Evolutionary conservation across 2,797 vertebrate genomes (phyloP).

Genomic region (Chaenodraco wilsoni): DNA sequence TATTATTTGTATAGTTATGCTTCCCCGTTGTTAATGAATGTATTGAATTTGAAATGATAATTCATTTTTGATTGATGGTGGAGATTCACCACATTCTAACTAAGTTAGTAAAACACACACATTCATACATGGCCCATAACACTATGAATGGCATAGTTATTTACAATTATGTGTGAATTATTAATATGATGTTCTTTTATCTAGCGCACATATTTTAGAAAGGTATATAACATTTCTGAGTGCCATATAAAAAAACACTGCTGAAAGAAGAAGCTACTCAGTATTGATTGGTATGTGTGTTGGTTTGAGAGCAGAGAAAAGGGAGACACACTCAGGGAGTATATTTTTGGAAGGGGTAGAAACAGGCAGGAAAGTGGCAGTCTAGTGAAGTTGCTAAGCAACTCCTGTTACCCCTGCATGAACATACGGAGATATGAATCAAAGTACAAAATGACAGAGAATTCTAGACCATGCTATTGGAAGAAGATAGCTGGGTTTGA

Average conservation of each 20-base stretch:
- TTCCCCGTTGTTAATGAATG: too few relatives aligned
- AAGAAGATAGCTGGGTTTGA: slow-evolving; percentile 39
- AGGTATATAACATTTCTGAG: too few relatives aligned
- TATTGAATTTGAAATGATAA: too few relatives aligned
- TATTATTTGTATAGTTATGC: too few relatives aligned
- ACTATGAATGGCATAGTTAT: too few relatives aligned
- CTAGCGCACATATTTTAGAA: too few relatives aligned
- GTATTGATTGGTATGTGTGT: not conserved
- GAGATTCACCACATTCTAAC: too few relatives aligned
- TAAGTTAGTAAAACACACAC: too few relatives aligned
- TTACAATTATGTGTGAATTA: too few relatives aligned
- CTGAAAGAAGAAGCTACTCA: not conserved
- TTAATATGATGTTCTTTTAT: too few relatives aligned
- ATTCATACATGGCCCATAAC: too few relatives aligned
- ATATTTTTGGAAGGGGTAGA: slow-evolving; percentile 33
- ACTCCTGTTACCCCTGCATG: slow-evolving; percentile 52
- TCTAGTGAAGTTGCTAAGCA: slow-evolving; percentile 73
- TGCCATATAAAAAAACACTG: not conserved
- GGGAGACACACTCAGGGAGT: slow-evolving; percentile 1
- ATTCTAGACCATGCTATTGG: slow-evolving; percentile 26
- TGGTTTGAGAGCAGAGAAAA: not conserved
- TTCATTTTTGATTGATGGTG: too few relatives aligned
- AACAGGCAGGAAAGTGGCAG: slow-evolving; percentile 32
- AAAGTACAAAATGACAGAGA: slow-evolving; percentile 46
- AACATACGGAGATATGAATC: slow-evolving; percentile 49